phyloP scores from a whole-genome alignment of 2,888 invertebrate species.

The Nudaria mundana region DNA sequence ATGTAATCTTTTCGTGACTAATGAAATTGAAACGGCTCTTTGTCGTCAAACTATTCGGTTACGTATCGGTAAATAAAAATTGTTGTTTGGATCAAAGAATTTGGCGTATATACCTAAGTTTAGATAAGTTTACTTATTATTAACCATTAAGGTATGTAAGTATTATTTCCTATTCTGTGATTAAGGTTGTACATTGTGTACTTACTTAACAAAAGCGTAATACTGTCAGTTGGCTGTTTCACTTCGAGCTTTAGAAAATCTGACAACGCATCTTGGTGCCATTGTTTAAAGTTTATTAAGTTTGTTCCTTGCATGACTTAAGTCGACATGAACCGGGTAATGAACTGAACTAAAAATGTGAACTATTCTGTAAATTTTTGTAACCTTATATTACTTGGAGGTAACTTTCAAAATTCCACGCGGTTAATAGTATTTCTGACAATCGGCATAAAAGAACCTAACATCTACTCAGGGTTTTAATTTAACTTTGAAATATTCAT shows the following conservation, averaged over 20 bases:
- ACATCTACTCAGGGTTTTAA: too few species aligned
- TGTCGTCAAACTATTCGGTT: constrained; percentile 49
- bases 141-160: too few species aligned
- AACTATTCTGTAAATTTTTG: too few species aligned
- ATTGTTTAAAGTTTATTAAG: constrained; percentile 78
- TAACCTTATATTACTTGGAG: too few species aligned
- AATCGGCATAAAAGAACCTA: too few species aligned
- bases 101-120: constrained; percentile 27
- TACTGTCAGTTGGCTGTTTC: constrained; percentile 60
- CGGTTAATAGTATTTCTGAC: too few species aligned
- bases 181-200: constrained; percentile 64
- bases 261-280: constrained; percentile 73
- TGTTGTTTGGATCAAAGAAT: constrained; percentile 36
- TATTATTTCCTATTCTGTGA: too few species aligned
- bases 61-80: constrained; percentile 35
- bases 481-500: too few species aligned
- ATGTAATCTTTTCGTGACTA: constrained; percentile 58
- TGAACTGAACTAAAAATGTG: constrained; percentile 50
- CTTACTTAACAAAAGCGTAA: constrained; percentile 65
- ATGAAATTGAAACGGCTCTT: constrained; percentile 56
- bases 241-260: constrained; percentile 65
- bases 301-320: constrained; percentile 69
- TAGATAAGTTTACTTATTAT: too few species aligned
- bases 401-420: too few species aligned
- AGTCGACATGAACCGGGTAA: constrained; percentile 63